Evolutionary conservation across 2,113 vertebrate species (phyloP).

Genomic region (Nicator chloris): DNA sequence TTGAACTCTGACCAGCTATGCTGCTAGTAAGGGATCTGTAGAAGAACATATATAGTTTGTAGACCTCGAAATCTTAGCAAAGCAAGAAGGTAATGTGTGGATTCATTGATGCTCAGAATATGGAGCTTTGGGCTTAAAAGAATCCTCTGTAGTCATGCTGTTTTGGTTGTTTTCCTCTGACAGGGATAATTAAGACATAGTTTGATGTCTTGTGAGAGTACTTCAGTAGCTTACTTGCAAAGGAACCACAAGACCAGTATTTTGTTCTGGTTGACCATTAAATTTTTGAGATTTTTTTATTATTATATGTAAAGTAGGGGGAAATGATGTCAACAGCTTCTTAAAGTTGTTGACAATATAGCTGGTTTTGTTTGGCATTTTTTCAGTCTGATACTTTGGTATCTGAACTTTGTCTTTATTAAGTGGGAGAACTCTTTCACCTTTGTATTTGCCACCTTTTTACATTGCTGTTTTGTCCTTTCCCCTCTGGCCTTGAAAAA

Average conservation of each 20-base stretch:
- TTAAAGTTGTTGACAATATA: background rate
- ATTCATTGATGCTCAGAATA: background rate
- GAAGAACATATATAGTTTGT: background rate
- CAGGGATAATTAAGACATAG: background rate
- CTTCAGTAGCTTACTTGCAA: background rate
- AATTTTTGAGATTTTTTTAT: background rate
- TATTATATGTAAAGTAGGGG: background rate
- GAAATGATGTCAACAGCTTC: background rate
- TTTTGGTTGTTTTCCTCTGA: background rate
- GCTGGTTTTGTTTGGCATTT: background rate
- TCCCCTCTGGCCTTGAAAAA: background rate
- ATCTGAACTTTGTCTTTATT: background rate
- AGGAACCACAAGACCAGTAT: background rate
- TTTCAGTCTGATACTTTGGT: background rate
- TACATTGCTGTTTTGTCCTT: background rate
- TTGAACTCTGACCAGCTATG: background rate
- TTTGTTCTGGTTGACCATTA: background rate
- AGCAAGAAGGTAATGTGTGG: background rate
- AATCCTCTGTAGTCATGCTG: background rate
- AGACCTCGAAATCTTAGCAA: background rate
- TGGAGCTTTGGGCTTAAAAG: background rate
- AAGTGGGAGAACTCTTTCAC: background rate
- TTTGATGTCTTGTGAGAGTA: background rate
- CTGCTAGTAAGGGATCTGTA: background rate
- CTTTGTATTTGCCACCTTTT: background rate